A percentile compares a stretch with the other conserved stretches of the same genome.
Evolutionary conservation across 2,888 invertebrate genomes (phyloP).

Genomic region (Sceliomorpha sp.): DNA sequence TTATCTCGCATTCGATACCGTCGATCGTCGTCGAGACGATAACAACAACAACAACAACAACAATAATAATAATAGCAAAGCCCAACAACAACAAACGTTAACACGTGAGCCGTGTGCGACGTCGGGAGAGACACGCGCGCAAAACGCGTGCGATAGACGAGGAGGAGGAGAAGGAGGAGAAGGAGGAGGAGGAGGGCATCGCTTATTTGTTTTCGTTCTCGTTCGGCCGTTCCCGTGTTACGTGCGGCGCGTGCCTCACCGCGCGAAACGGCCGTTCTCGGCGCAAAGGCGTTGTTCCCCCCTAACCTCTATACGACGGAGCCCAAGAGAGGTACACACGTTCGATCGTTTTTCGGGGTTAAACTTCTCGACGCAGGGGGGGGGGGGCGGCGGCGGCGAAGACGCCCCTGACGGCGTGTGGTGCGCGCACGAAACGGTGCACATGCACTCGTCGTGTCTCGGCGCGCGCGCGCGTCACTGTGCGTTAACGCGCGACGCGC

Average conservation of each 20-base stretch:
- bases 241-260: too few species aligned
- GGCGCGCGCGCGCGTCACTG: constrained; percentile 5
- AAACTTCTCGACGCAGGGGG: too few species aligned
- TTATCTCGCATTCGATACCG: background rate
- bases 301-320: constrained; percentile 56
- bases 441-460: constrained; percentile 66
- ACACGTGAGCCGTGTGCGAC: constrained; percentile 30
- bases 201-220: background rate
- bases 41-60: constrained; percentile 12
- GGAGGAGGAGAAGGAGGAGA: too few species aligned
- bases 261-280: constrained; percentile 9
- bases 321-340: too few species aligned
- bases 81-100: too few species aligned
- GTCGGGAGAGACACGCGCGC: too few species aligned
- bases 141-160: too few species aligned
- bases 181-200: constrained; percentile 1
- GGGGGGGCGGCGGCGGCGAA: constrained; percentile 23
- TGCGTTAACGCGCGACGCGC: constrained; percentile 65
- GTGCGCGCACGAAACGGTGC: constrained; percentile 55
- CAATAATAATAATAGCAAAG: constrained; percentile 29
- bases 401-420: constrained; percentile 50
- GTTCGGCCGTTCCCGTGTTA: background rate
- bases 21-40: too few species aligned
- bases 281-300: constrained; percentile 59
- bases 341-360: constrained; percentile 55